Evolutionary conservation across 2,113 vertebrate species (phyloP).

Genomic region (Scopus umbretta): DNA sequence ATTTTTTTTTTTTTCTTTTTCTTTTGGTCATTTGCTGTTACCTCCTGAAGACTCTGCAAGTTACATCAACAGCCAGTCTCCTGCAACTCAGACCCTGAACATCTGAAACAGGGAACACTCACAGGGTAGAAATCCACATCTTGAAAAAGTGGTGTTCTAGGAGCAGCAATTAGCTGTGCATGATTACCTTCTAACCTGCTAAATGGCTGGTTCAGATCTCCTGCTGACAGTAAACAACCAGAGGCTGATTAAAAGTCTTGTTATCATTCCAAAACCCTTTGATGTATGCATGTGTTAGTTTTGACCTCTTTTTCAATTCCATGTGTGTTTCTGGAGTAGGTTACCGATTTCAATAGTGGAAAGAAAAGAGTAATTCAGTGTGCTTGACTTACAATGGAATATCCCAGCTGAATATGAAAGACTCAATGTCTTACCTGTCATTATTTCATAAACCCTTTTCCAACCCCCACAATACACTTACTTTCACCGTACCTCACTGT

Average conservation of each 20-base stretch:
- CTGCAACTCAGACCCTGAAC: background rate
- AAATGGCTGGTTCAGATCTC: slow-evolving; percentile 43
- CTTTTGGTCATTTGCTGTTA: background rate
- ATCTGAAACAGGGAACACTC: background rate
- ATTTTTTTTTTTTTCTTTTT: background rate
- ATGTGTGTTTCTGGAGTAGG: background rate
- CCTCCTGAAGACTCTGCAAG: background rate
- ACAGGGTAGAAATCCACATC: background rate
- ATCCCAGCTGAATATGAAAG: background rate
- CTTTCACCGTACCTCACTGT: background rate
- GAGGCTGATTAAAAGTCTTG: slow-evolving; percentile 44
- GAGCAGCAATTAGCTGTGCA: slow-evolving; percentile 45
- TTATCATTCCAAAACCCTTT: slow-evolving; percentile 34
- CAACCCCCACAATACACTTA: background rate
- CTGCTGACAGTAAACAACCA: slow-evolving; percentile 43
- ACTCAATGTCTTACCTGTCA: background rate
- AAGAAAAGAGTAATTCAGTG: background rate
- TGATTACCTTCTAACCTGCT: slow-evolving; percentile 43
- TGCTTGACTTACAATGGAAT: background rate
- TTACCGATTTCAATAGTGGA: background rate
- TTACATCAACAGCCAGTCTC: background rate
- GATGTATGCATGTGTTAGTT: background rate
- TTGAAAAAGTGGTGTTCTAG: background rate
- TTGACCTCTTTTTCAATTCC: background rate
- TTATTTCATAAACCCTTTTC: background rate